phyloP scores from a whole-genome alignment of 2,888 invertebrate species.

The Monoplex corrugatus region DNA sequence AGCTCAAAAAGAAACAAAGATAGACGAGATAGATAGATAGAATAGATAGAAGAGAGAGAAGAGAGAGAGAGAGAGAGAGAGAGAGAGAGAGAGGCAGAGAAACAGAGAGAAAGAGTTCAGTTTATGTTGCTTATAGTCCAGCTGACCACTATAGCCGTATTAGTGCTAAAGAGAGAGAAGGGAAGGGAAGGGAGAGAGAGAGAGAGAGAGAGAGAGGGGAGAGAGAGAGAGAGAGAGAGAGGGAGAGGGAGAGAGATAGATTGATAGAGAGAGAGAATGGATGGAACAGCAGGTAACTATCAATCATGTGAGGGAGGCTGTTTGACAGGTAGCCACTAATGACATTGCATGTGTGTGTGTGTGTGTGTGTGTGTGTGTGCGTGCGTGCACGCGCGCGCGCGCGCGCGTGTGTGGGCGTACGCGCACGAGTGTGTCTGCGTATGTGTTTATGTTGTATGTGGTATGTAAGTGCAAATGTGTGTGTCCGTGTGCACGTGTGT shows the following conservation, averaged over 20 bases:
- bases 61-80: no score
- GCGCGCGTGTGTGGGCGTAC: no score
- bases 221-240: not conserved
- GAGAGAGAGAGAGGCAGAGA: no score
- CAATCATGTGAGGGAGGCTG: not conserved
- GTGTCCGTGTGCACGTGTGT: not conserved
- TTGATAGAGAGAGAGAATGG: not conserved
- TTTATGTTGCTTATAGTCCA: no score
- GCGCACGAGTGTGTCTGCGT: no score
- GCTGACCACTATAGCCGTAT: no score
- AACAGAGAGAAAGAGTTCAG: no score
- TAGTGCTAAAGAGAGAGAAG: not conserved
- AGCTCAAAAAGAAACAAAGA: no score
- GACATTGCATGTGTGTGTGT: not conserved
- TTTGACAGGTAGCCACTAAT: not conserved
- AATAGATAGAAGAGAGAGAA: no score
- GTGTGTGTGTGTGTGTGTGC: not conserved
- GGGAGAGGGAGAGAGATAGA: not conserved
- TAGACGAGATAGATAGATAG: no score
- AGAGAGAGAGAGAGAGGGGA: not conserved
- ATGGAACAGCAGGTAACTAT: not conserved
- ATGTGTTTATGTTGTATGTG: no score
- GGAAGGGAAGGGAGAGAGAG: not conserved
- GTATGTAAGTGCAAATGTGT: not conserved
- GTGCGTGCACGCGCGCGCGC: not conserved